phyloP scores from a whole-genome alignment of 2,797 vertebrate species.

The Sylvilagus floridanus region DNA sequence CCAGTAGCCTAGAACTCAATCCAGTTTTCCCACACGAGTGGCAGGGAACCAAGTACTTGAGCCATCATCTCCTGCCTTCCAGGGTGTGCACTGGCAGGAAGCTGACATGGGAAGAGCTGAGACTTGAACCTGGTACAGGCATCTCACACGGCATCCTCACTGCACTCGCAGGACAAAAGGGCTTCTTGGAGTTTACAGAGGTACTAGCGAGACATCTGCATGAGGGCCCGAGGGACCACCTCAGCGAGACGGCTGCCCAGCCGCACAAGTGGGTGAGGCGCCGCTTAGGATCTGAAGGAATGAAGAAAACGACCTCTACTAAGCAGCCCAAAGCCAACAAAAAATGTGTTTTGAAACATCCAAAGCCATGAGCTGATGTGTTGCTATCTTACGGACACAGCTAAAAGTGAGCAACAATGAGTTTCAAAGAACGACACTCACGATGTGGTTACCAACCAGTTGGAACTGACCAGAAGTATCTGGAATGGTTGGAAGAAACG shows the following conservation, averaged over 20 bases:
- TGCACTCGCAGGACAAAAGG: background rate
- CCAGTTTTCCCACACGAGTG: too few relatives aligned
- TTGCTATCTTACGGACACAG: background rate
- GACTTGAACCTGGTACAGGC: too few relatives aligned
- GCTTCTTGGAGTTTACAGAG: background rate
- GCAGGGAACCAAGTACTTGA: too few relatives aligned
- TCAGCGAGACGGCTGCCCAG: background rate
- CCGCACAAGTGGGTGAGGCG: background rate
- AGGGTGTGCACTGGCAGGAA: too few relatives aligned
- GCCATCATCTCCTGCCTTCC: too few relatives aligned
- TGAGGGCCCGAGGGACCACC: background rate
- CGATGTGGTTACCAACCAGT: background rate
- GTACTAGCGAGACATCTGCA: background rate
- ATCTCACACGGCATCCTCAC: too few relatives aligned
- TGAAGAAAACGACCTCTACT: background rate
- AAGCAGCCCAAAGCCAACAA: background rate
- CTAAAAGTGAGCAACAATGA: background rate
- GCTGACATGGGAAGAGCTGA: too few relatives aligned
- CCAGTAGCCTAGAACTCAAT: too few relatives aligned
- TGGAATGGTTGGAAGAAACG: background rate
- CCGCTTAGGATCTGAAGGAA: background rate
- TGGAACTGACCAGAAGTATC: background rate
- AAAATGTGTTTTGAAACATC: background rate
- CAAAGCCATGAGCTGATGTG: background rate
- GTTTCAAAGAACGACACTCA: background rate